Evolutionary conservation across 2,113 vertebrate genomes (phyloP).

Genomic region (Cynocephalus volans): DNA sequence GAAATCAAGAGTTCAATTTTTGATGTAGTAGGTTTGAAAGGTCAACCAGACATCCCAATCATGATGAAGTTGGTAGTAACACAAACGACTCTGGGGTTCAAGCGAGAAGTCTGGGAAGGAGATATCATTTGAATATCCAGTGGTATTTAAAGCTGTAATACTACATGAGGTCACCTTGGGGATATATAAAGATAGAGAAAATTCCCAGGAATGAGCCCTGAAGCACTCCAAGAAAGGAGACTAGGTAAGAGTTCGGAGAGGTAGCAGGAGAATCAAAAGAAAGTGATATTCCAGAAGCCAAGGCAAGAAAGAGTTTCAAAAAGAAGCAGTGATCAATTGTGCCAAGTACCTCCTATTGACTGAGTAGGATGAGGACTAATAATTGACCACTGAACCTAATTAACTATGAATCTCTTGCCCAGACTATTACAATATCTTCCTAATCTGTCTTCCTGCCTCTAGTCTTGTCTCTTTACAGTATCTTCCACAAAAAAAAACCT

Average conservation of each 20-base stretch:
- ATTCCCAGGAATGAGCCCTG: neutral
- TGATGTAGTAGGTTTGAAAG: neutral
- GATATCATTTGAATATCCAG: neutral
- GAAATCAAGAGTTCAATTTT: neutral
- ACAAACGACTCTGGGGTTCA: constrained; percentile 18
- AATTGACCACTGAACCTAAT: neutral
- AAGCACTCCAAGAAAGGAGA: neutral
- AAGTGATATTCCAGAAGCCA: neutral
- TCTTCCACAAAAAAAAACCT: neutral
- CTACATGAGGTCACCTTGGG: neutral
- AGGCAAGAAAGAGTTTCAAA: constrained; percentile 25
- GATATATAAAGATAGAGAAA: neutral
- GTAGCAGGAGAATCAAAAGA: neutral
- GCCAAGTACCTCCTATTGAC: neutral
- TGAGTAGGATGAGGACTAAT: neutral
- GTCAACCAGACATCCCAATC: neutral
- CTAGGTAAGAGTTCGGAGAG: neutral
- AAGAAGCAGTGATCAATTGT: neutral
- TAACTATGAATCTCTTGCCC: neutral
- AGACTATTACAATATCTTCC: neutral
- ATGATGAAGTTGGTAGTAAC: neutral
- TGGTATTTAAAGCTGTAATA: neutral
- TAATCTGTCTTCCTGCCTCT: neutral
- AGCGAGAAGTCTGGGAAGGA: neutral
- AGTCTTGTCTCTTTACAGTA: neutral